These are phyloP conservation scores for Chelonoidis abingdonii DNA, from an alignment of 2,113 vertebrate genomes.

Conservation along the genomic window DNA sequence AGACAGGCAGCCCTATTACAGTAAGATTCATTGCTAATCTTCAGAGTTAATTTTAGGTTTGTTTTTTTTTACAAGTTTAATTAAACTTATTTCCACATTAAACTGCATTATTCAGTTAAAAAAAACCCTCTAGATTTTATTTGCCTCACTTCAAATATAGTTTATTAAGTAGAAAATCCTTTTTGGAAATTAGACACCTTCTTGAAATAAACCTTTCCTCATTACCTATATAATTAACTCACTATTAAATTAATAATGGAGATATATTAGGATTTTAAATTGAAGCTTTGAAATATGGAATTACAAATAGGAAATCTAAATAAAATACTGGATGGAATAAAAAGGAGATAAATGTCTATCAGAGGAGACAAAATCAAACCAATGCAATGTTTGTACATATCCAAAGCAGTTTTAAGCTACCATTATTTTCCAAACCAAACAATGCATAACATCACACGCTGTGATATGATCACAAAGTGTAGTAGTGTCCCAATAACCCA, in stretches of 20 bases:
- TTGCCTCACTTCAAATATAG: conserved; percentile 26
- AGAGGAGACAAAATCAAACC: neutral
- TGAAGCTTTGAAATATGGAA: conserved; percentile 43
- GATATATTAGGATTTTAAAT: conserved; percentile 8
- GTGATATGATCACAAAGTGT: neutral
- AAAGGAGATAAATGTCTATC: rapidly evolving
- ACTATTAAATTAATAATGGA: conserved; percentile 50
- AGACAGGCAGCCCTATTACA: neutral
- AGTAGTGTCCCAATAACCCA: neutral
- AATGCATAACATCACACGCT: neutral
- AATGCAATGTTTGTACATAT: neutral
- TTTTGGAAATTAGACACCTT: conserved; percentile 38
- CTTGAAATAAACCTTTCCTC: neutral
- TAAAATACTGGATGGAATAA: conserved; percentile 17
- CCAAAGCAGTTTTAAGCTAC: neutral
- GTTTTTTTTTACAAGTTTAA: conserved; percentile 27
- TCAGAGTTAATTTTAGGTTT: neutral
- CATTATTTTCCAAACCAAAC: neutral
- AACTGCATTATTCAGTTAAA: neutral
- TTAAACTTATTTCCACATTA: conserved; percentile 35
- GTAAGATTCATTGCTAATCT: conserved; percentile 9
- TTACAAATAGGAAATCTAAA: conserved; percentile 43
- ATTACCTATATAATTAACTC: conserved; percentile 56
- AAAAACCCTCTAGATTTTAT: conserved; percentile 6
- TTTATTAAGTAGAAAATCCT: conserved; percentile 50